phyloP scores from a whole-genome alignment of 2,888 invertebrate genomes.

The Phengaris alcon region DNA sequence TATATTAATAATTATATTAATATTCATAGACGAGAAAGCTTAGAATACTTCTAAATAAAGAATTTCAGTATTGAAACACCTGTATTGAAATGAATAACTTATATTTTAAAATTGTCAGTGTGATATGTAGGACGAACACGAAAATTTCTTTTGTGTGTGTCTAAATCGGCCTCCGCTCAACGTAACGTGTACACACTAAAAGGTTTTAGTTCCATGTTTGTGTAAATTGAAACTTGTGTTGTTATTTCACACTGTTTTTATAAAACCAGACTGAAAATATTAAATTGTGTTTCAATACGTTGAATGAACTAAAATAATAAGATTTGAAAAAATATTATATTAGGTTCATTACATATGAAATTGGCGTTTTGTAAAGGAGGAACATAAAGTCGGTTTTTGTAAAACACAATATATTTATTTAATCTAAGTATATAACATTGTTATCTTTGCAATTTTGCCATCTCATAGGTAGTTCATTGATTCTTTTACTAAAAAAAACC shows the following conservation, averaged over 20 bases:
- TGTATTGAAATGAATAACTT: not conserved
- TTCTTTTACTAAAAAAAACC: too few species aligned
- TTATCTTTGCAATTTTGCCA: too few species aligned
- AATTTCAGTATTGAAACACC: too few species aligned
- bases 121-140: not conserved
- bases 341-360: too few species aligned
- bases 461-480: too few species aligned
- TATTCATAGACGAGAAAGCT: too few species aligned
- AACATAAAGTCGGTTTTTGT: too few species aligned
- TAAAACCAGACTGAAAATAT: not conserved
- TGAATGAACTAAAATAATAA: not conserved
- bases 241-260: not conserved
- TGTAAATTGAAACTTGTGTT: slow-evolving; percentile 3
- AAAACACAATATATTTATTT: too few species aligned
- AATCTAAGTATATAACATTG: too few species aligned
- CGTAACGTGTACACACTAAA: slow-evolving; percentile 26
- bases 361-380: too few species aligned
- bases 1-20: too few species aligned
- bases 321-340: not conserved
- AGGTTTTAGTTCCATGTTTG: slow-evolving; percentile 7
- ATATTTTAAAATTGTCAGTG: not conserved
- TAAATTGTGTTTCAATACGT: not conserved
- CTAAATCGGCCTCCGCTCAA: slow-evolving; percentile 28
- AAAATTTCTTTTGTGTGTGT: slow-evolving; percentile 5
- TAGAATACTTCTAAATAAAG: too few species aligned